These are phyloP conservation scores for Columba livia DNA, from an alignment of 2,113 vertebrate species.

Conservation along the genomic window DNA sequence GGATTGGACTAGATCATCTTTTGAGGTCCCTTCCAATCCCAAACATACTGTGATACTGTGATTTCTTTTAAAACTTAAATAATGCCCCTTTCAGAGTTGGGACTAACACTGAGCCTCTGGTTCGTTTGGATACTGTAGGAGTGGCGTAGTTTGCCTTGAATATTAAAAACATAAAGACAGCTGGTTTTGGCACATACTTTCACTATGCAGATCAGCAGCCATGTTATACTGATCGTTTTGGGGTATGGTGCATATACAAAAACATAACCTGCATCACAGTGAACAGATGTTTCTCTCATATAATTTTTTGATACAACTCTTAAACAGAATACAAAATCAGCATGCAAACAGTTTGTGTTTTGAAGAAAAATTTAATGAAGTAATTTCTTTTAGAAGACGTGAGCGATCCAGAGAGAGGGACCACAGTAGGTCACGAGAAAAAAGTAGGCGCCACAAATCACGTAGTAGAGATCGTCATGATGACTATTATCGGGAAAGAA, in stretches of 20 bases:
- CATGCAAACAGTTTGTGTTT: not conserved
- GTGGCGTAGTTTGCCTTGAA: not conserved
- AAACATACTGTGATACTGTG: no score
- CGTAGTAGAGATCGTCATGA: constrained; percentile 96
- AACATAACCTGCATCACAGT: not conserved
- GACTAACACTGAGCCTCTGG: not conserved
- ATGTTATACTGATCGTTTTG: not conserved
- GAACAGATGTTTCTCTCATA: not conserved
- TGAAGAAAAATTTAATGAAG: constrained; percentile 74
- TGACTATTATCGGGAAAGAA: constrained; percentile 97
- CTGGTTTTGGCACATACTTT: not conserved
- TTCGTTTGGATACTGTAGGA: not conserved
- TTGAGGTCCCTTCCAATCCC: no score
- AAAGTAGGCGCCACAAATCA: constrained; percentile 96
- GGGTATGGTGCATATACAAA: not conserved
- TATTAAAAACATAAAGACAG: not conserved
- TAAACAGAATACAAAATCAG: not conserved
- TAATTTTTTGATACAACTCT: not conserved
- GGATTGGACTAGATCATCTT: no score
- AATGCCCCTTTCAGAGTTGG: rapidly evolving
- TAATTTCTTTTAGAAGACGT: constrained; percentile 88
- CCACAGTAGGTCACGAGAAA: constrained; percentile 97
- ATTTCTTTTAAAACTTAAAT: not conserved
- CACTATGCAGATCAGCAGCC: not conserved
- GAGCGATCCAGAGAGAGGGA: constrained; percentile 97